phyloP scores from a whole-genome alignment of 2,888 invertebrate species.

The Alloplasta piceator region DNA sequence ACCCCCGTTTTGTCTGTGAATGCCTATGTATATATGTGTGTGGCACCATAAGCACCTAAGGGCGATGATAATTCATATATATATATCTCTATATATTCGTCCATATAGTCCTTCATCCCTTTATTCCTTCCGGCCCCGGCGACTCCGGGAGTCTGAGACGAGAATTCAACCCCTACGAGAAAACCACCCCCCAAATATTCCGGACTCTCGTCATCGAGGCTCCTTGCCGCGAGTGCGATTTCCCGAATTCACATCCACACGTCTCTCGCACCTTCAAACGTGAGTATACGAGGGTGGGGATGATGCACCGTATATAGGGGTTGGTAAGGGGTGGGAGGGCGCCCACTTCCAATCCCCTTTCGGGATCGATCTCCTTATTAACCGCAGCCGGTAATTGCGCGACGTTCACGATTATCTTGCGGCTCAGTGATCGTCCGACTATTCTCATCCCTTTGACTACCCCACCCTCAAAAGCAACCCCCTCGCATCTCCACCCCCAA shows the following conservation, averaged over 20 bases:
- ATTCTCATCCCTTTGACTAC: conserved; percentile 28
- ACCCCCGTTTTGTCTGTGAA: conserved; percentile 1
- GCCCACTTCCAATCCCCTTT: conserved; percentile 65
- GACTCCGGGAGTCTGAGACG: conserved; percentile 16
- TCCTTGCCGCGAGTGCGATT: neutral
- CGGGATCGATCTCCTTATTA: conserved; percentile 82
- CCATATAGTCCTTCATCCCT: conserved; percentile 32
- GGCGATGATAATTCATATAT: conserved; percentile 14
- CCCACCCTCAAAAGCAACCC: conserved; percentile 48
- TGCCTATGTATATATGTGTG: neutral
- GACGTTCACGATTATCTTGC: conserved; percentile 78
- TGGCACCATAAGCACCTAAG: conserved; percentile 29
- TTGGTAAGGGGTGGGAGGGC: neutral
- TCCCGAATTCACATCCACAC: conserved; percentile 44
- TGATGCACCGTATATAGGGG: neutral
- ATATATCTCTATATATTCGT: neutral
- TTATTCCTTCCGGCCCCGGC: conserved; percentile 59
- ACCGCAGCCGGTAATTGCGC: conserved; percentile 82
- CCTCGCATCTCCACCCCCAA: conserved; percentile 13
- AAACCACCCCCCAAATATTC: conserved; percentile 63
- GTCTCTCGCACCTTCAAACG: conserved; percentile 39
- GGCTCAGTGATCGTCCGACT: conserved; percentile 76
- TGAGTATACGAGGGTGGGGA: conserved; percentile 27
- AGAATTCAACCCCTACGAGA: conserved; percentile 62
- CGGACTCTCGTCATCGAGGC: neutral